Percentiles rank a stretch among this genome's conserved stretches.
Evolutionary conservation across 2,888 invertebrate species (phyloP).

Genomic region (Isotomurus palustris): DNA sequence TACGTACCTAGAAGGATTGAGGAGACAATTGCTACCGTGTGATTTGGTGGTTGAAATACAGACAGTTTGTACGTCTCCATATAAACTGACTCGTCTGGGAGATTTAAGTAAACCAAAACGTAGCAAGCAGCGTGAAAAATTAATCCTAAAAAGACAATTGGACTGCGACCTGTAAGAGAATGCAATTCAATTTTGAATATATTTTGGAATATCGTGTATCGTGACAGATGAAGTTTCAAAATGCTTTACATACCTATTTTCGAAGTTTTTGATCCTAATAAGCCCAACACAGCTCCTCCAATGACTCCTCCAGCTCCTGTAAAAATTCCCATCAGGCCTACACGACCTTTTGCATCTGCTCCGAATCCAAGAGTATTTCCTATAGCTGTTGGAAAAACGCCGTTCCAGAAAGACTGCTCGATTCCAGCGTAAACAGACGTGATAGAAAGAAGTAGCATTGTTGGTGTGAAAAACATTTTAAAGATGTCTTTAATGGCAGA

Average conservation of each 20-base stretch:
- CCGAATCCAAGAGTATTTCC: slow-evolving; percentile 71
- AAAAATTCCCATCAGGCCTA: slow-evolving; percentile 81
- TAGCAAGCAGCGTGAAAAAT: slow-evolving; percentile 74
- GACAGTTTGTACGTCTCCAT: slow-evolving; percentile 56
- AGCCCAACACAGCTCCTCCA: slow-evolving; percentile 85
- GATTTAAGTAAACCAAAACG: slow-evolving; percentile 79
- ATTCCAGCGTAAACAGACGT: slow-evolving; percentile 58
- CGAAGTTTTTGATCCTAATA: slow-evolving; percentile 78
- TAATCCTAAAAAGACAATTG: slow-evolving; percentile 83
- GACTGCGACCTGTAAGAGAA: slow-evolving; percentile 61
- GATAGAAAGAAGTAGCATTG: slow-evolving; percentile 78
- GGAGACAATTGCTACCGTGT: slow-evolving; percentile 68
- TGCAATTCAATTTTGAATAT: too few species aligned
- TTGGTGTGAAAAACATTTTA: slow-evolving; percentile 68
- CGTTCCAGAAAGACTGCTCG: slow-evolving; percentile 83
- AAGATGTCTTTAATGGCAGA: slow-evolving; percentile 71
- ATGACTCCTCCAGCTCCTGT: slow-evolving; percentile 88
- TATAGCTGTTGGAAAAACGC: slow-evolving; percentile 81
- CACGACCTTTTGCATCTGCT: slow-evolving; percentile 73
- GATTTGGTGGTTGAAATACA: slow-evolving; percentile 29
- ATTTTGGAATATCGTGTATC: neutral
- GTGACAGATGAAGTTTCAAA: neutral
- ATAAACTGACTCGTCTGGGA: slow-evolving; percentile 78
- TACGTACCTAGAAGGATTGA: slow-evolving; percentile 74
- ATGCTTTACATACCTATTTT: slow-evolving; percentile 47